Base-by-base conservation (phyloP, 2,888 invertebrate genomes). In the Ornithoptera alexandrae region DNA sequence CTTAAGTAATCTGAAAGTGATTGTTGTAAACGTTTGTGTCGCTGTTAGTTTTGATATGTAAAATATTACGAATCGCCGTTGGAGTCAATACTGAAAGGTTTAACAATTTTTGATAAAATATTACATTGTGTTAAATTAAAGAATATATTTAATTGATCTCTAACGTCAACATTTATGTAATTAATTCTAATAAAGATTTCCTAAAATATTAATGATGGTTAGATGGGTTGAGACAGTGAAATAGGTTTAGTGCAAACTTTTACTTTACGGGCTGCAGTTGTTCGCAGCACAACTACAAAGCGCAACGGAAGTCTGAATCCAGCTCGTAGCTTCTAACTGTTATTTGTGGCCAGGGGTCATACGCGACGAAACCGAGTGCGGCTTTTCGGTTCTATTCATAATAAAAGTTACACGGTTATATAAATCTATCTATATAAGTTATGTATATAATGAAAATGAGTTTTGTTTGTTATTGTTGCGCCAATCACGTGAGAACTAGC, bases 261-360 rank as follows among this genome's bases (percentile, higher is more conserved):
- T 22, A 39, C 36, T 39, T 60, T 22, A 60, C 53, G 15, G 24
- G 39, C 39, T 39, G 24, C 12, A 68, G 56, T 68, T 65, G 68
- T 64, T 68, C 64, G 60, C 68, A 60, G 60, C 62, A 57, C 20
- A 62, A 46, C 57, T 62, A 12, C 62, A 30, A 58, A 56, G 64
- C 60, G 36, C 42, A 15, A 42, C n/a, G 65, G 65, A 61, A 30
- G 57, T 65, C 65, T 61, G 42, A 24, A 65, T 69, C 61, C 65
- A 64, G 60, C 59, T 68, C 58, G 18, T 20, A 50, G 30, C 10
- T 15, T 12, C 56, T n/a, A 53, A 53, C 53, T n/a, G n/a, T 53
- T 53, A 53, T 53, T 53, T n/a, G 53, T 53, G 53, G 53, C 53
- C 18, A n/a, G 6, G n/a, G 53, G n/a, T n/a, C 53, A 53, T n/a